Base-by-base conservation (phyloP, 2,888 invertebrate species). In the Polietes domitor region DNA sequence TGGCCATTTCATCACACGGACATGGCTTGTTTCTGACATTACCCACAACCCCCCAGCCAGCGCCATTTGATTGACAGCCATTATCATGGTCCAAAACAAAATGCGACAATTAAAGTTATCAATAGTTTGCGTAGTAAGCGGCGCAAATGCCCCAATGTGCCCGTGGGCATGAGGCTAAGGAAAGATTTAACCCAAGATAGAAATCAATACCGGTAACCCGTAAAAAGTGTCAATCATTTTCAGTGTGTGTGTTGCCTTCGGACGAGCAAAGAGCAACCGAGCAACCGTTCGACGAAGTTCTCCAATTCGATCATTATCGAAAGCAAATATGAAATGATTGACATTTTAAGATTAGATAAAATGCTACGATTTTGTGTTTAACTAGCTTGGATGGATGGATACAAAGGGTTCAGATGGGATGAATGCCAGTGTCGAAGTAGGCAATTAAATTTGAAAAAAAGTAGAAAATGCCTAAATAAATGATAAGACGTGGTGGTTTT, bases 161-260 rank as follows among this genome's bases (percentile, higher is more conserved):
- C 53, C 53, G 21, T 19, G 4, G 32, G 12, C 12, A 9, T 9
- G 15, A 47, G n/a, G 47, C 7, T 2, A n/a, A n/a, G 47, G 15
- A 47, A 21, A 53, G 53, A 53, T 53, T 21, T 53, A 53, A 24
- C 53, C 53, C 19, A 53, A 53, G 53, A 53, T 53, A 53, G 21
- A 10, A 53, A 53, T 53, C 19, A 21, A 53, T 19, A 53, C 21
- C 53, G 7, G 53, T 53, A 53, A 21, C 53, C 53, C 53, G 2
- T 21, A 21, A 50, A 50, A 53, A 53, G 9, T 53, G 53, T 21
- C 53, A 53, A 53, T 53, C 53, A 53, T 6, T 47, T 47, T 47
- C n/a, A 32, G n/a, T 37, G 4, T 32, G 32, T 32, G 32, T 32
- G 32, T 32, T 7, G n/a, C n/a, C n/a, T n/a, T n/a, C n/a, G n/a